Percentiles rank a stretch among this genome's conserved stretches.
Evolutionary conservation across 2,888 invertebrate genomes (phyloP).

Genomic region (Lagria hirta): DNA sequence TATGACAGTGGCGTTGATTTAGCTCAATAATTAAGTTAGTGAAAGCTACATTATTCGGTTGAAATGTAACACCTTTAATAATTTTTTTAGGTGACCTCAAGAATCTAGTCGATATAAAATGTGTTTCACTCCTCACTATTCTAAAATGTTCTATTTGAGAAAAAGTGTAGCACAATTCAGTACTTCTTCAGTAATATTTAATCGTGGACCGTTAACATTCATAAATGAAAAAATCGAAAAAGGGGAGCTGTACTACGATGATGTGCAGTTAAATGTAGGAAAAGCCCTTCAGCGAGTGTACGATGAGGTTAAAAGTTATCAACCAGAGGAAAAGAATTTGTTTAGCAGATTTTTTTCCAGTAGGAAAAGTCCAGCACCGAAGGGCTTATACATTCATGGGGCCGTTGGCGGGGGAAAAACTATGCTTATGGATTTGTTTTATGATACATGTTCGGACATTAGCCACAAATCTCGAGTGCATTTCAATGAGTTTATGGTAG

Average conservation of each 20-base stretch:
- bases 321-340: conserved; percentile 55
- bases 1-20: too few relatives aligned
- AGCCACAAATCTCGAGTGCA: conserved; percentile 81
- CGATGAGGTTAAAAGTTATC: conserved; percentile 63
- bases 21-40: too few relatives aligned
- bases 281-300: conserved; percentile 68
- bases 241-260: conserved; percentile 66
- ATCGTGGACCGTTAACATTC: conserved; percentile 41
- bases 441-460: conserved; percentile 71
- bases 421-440: conserved; percentile 98
- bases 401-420: conserved; percentile 97
- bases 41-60: too few relatives aligned
- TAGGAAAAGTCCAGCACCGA: conserved; percentile 58
- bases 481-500: conserved; percentile 96
- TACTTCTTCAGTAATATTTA: not conserved
- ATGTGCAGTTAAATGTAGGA: conserved; percentile 71
- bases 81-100: too few relatives aligned
- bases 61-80: too few relatives aligned
- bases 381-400: conserved; percentile 86
- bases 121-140: too few relatives aligned
- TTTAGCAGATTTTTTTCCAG: conserved; percentile 49
- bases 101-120: too few relatives aligned
- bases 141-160: too few relatives aligned
- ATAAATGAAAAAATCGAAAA: conserved; percentile 62
- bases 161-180: too few relatives aligned